A percentile compares a stretch with the other conserved stretches of the same genome.
Conservation (phyloP, 92 coral and sea anemone genomes). For the Pocillopora meandrina region DNA sequence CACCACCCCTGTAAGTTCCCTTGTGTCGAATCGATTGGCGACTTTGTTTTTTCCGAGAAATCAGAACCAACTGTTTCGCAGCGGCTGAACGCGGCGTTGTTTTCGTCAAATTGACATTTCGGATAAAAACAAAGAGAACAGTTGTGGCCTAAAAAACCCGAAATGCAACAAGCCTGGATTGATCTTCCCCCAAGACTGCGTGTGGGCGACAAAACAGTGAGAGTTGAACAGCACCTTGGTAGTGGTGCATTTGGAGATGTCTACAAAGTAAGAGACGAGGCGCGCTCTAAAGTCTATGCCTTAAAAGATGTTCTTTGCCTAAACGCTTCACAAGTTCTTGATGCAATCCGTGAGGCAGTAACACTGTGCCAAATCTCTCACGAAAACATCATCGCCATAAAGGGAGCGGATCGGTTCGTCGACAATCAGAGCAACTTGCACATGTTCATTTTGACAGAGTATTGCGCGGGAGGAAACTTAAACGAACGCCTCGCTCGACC, state of each 20-base stretch:
- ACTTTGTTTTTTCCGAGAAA: slow-evolving; percentile 17
- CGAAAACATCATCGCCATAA: slow-evolving; percentile 40
- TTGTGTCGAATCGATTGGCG: not conserved
- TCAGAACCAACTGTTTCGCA: not conserved
- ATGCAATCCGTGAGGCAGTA: slow-evolving; percentile 43
- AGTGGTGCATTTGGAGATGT: slow-evolving; percentile 81
- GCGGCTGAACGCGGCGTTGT: too few relatives aligned
- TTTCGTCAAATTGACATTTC: too few relatives aligned
- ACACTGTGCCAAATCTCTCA: slow-evolving; percentile 52
- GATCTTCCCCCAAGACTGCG: not conserved
- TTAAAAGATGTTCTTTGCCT: slow-evolving; percentile 63
- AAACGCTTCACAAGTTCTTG: slow-evolving; percentile 16
- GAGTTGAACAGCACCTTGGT: slow-evolving; percentile 42
- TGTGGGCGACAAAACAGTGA: not conserved
- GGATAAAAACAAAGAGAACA: not conserved
- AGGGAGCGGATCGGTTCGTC: slow-evolving; percentile 12
- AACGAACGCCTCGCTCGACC: slow-evolving; percentile 57
- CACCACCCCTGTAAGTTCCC: too few relatives aligned
- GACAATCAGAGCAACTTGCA: not conserved
- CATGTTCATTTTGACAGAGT: slow-evolving; percentile 68
- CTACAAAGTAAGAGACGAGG: slow-evolving; percentile 48
- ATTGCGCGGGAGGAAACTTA: slow-evolving; percentile 72
- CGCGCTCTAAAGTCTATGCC: slow-evolving; percentile 32
- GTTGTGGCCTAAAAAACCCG: too few relatives aligned
- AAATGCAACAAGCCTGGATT: not conserved